Evolutionary conservation across 2,797 vertebrate genomes (phyloP).

Genomic region (Chlorospingus flavigularis): DNA sequence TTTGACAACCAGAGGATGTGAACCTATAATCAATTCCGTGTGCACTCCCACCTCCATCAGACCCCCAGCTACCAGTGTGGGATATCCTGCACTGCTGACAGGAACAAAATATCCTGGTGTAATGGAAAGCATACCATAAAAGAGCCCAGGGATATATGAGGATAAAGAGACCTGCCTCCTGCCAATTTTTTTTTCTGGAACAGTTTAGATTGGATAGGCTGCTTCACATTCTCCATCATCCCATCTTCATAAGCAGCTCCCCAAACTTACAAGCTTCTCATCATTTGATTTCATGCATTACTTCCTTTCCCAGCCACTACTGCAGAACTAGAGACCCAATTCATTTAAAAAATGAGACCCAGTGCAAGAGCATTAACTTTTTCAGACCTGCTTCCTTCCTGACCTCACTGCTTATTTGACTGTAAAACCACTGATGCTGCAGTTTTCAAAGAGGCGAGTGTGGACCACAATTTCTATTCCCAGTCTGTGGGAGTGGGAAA

Average conservation of each 20-base stretch:
- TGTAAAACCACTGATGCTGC: slow-evolving; percentile 29
- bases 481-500: slow-evolving; percentile 44
- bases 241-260: background rate
- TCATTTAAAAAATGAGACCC: background rate
- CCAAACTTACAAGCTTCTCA: background rate
- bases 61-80: background rate
- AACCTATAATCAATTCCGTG: background rate
- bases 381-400: slow-evolving; percentile 6
- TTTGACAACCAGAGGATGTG: background rate
- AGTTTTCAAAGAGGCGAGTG: background rate
- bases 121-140: slow-evolving; percentile 22
- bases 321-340: background rate
- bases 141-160: background rate
- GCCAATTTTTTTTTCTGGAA: background rate
- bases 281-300: background rate
- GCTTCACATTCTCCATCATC: background rate
- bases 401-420: slow-evolving; percentile 16
- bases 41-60: background rate
- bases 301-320: slow-evolving; percentile 26
- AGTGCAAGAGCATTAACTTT: background rate
- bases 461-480: slow-evolving; percentile 21
- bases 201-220: background rate
- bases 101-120: slow-evolving; percentile 10
- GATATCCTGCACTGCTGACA: background rate
- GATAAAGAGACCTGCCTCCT: background rate